These are phyloP conservation scores for Aurelia coerulea DNA, from an alignment of 30 jellyfish, hydroid and myxozoan species.

Conservation along the genomic window DNA sequence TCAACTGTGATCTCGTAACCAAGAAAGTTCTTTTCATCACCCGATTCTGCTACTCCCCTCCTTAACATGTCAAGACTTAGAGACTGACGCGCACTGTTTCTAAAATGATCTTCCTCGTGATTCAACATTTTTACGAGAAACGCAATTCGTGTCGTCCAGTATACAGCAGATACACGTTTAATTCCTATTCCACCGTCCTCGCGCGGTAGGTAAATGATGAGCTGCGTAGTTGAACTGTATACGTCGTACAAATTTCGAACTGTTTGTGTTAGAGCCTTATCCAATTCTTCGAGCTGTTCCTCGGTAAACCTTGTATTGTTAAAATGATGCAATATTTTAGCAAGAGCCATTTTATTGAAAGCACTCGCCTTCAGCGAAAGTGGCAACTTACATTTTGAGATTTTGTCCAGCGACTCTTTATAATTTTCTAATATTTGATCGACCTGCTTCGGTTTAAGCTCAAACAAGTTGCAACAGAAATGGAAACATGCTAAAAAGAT, in stretches of 20 bases:
- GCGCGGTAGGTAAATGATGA: constrained; percentile 2
- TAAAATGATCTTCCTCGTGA: too few species aligned
- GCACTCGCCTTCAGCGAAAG: constrained; percentile 1
- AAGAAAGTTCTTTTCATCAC: too few species aligned
- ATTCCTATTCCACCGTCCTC: constrained; percentile 13
- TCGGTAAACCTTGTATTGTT: constrained; percentile 12
- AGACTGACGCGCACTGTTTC: too few species aligned
- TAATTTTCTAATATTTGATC: too few species aligned
- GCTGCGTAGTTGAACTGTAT: constrained; percentile 10
- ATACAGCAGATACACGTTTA: neutral
- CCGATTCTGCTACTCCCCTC: too few species aligned
- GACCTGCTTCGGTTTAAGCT: too few species aligned
- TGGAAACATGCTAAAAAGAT: too few species aligned
- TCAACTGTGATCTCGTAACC: too few species aligned
- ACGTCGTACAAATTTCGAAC: constrained; percentile 1
- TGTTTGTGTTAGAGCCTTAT: neutral
- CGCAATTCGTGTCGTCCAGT: too few species aligned
- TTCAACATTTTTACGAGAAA: too few species aligned
- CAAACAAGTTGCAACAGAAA: too few species aligned
- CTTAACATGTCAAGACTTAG: too few species aligned
- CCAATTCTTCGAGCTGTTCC: constrained; percentile 6
- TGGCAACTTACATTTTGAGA: neutral
- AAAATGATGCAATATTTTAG: constrained; percentile 12
- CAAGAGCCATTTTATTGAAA: neutral
- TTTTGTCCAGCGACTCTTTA: neutral